Base-by-base conservation (phyloP, 2,888 invertebrate species). In the Sialis lutaria region DNA sequence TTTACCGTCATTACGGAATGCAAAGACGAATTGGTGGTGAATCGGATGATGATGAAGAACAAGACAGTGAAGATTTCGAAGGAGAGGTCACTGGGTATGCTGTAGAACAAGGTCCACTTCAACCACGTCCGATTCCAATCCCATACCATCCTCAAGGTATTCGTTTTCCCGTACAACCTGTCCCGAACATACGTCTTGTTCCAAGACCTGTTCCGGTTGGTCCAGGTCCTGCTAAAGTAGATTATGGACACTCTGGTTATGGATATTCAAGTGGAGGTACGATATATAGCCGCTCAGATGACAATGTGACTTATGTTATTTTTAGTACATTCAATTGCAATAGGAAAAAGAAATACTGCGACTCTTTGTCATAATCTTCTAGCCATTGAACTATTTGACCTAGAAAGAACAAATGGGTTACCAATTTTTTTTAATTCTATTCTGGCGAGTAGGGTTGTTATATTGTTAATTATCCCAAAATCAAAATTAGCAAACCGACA, bases 1-100 rank as follows among this genome's bases (percentile, higher is more conserved):
- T 82, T 33, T 77, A 81, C 59, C 71, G 73, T 6, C 77, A 79
- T 55, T 77, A 78, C 55, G 71, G 74, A 40, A 56, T 65, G 33
- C 12, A 40, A 9, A 10, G 10, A 10, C 33, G 63, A 53, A 52
- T 56, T 9, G 60, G 56, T 45, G 54, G 53, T 6, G 50, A 49
- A 44, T 51, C 49, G 52, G 58, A 61, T n/a, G 61, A 60, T n/a
- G 55, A 53, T 22, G 57, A 63, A 13, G 61, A 62, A 1, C 60
- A 63, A 10, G 71, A 60, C 40, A 60, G 64, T 35, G 67, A 77
- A 50, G 75, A 77, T 3, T 77, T 74, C 50, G 80, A 79, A 55
- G 72, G 70, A 1, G 77, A 78, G 47, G 69, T 73, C 1, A 68
- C 74, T 0, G 74, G 74, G 2, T 77, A 64, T 52, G 67, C 65